phyloP scores from a whole-genome alignment of 2,797 vertebrate species.

The Hipposideros larvatus region DNA sequence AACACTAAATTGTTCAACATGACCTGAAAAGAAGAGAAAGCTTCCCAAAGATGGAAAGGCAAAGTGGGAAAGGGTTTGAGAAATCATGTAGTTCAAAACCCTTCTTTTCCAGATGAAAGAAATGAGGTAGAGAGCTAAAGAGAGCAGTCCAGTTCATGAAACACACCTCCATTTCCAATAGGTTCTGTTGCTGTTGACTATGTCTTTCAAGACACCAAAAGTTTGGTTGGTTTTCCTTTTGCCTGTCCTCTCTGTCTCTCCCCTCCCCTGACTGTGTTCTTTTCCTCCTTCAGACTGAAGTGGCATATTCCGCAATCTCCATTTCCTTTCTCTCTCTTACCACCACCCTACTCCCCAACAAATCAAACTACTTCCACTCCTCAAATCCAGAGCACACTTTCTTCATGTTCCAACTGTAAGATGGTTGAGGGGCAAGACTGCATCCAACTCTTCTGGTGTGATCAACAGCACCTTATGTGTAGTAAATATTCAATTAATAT shows the following conservation, averaged over 20 bases:
- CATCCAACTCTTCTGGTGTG: background rate
- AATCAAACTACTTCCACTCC: background rate
- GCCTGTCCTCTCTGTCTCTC: background rate
- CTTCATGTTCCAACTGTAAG: background rate
- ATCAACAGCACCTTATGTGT: background rate
- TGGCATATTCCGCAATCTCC: background rate
- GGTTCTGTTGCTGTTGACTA: rapidly evolving
- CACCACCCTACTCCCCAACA: background rate
- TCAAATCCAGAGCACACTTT: background rate
- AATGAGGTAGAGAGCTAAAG: background rate
- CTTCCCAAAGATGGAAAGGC: slow-evolving; percentile 6
- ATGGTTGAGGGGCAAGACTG: background rate
- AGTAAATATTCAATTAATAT: background rate
- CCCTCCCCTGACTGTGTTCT: background rate
- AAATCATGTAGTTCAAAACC: background rate
- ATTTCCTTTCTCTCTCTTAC: background rate
- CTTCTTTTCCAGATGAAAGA: background rate
- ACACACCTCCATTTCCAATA: rapidly evolving
- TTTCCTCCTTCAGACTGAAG: background rate
- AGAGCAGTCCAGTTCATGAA: rapidly evolving
- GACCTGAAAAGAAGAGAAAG: slow-evolving; percentile 60
- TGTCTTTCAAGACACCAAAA: background rate
- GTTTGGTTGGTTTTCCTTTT: background rate
- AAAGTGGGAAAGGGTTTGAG: background rate
- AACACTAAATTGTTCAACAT: slow-evolving; percentile 58